A percentile compares a stretch with the other conserved stretches of the same genome.
phyloP scores from a whole-genome alignment of 2,797 vertebrate species.

The Halcyon leucocephala region DNA sequence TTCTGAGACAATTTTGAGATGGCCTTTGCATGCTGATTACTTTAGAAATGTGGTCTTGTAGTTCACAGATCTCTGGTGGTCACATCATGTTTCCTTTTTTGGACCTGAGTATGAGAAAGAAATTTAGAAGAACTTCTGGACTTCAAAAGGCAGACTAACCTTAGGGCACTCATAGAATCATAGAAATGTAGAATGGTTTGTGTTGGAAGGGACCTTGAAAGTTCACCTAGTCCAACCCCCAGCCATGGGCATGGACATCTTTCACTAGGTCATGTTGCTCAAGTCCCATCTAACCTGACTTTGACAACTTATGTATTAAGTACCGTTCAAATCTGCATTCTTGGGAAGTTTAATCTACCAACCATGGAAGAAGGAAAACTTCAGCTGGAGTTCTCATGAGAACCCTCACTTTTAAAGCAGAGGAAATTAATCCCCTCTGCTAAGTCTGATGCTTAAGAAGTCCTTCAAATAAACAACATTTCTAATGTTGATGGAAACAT shows the following conservation, averaged over 20 bases:
- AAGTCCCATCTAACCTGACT: not conserved
- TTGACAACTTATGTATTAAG: not conserved
- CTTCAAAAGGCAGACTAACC: not conserved
- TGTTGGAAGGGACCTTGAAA: not conserved
- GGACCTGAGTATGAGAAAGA: not conserved
- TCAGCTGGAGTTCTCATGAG: not conserved
- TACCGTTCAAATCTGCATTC: not conserved
- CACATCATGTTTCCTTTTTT: not conserved
- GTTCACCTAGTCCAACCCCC: not conserved
- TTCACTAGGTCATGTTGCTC: not conserved
- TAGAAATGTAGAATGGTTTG: not conserved
- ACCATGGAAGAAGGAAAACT: not conserved
- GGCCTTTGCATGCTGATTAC: not conserved
- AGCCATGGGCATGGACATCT: not conserved
- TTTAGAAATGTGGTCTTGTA: not conserved
- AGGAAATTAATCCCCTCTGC: not conserved
- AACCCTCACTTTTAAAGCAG: not conserved
- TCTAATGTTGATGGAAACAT: not conserved
- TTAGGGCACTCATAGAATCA: not conserved
- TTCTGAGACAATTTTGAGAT: not conserved
- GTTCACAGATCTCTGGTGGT: not conserved
- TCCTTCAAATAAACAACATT: not conserved
- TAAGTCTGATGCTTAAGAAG: not conserved
- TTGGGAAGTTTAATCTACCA: not conserved
- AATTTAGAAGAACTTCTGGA: not conserved